These are phyloP conservation scores for Protobothrops flavoviridis DNA, from an alignment of 2,113 vertebrate genomes.

Conservation along the genomic window DNA sequence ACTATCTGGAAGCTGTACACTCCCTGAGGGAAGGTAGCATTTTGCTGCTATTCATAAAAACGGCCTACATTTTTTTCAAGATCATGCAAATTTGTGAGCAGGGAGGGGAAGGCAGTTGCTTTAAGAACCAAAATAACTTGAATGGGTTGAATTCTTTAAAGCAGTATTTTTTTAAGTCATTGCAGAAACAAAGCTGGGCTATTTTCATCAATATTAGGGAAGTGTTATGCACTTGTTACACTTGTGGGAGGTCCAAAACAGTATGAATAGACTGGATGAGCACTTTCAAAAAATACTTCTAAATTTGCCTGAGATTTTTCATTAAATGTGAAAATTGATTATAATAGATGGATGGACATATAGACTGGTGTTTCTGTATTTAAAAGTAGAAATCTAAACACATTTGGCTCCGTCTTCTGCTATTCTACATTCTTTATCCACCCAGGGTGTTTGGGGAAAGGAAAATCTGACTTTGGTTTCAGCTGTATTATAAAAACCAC, in stretches of 20 bases:
- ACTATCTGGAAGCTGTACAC: not conserved
- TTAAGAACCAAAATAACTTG: not conserved
- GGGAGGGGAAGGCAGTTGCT: not conserved
- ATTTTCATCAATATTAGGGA: too few species aligned
- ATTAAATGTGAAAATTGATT: too few species aligned
- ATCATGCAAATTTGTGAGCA: not conserved
- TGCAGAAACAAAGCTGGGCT: not conserved
- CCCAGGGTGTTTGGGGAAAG: too few species aligned
- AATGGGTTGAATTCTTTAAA: not conserved
- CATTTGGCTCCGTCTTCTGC: not conserved
- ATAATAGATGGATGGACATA: not conserved
- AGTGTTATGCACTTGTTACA: too few species aligned
- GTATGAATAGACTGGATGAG: not conserved
- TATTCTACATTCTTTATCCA: too few species aligned
- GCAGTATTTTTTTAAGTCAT: not conserved
- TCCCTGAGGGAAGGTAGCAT: not conserved
- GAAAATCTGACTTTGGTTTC: not conserved
- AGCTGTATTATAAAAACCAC: not conserved
- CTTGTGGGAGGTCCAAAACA: not conserved
- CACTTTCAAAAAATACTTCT: not conserved
- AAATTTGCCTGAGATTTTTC: not conserved
- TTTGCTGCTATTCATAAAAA: not conserved
- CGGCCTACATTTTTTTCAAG: not conserved
- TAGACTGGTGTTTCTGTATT: not conserved
- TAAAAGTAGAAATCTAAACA: not conserved